Evolutionary conservation across 2,113 vertebrate genomes (phyloP), one percentile per base, ranked within the genome.

Genomic region (Pterocles burchelli): DNA sequence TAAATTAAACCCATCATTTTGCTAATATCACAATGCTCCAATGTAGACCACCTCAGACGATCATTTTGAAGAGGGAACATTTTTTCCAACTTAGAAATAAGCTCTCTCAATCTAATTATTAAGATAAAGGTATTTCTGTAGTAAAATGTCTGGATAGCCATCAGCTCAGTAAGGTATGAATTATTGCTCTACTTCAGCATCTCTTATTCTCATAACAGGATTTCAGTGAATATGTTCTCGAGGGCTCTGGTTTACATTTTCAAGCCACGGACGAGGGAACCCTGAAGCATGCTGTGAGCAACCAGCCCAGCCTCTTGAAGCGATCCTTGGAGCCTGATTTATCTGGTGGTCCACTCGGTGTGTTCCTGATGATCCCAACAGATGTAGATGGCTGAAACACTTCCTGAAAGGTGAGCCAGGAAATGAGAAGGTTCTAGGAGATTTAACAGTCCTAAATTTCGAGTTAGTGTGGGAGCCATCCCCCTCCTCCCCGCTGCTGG

Each of bases 1-100:
- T 88, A 68, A 82, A 86, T 91, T 83, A 77, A 94, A 94, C 94
- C 72, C 29, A 94, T 85, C 71, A 58, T 92, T 97, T 95, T 94
- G 94, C 54, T 86, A 72, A 54, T 91, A 52, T 71, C 43, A 63
- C 85, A 48, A 52, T 78, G 58, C 22, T 14, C 21, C 55, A 58
- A 87, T 20, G 58, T 41, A 36, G 41, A 48, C 62, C 33, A 20
- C 7, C 94, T 91, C 55, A 88, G 67, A 57, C 21, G 11, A 17
- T 66, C 8, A 26, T 86, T 91, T 48, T 38, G 45, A 91, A 70
- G 61, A 26, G 16, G 54, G 48, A 13, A 46, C 4, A 3, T 41
- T 63, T 89, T 80, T 72, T 76, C 26, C 70, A 57, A 59, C 76
- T 63, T 71, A 62, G 59, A 41, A 86, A 41, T 74, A 59, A 33